These are phyloP conservation scores for Pao palembangensis DNA, from an alignment of 2,113 vertebrate genomes.

Conservation along the genomic window DNA sequence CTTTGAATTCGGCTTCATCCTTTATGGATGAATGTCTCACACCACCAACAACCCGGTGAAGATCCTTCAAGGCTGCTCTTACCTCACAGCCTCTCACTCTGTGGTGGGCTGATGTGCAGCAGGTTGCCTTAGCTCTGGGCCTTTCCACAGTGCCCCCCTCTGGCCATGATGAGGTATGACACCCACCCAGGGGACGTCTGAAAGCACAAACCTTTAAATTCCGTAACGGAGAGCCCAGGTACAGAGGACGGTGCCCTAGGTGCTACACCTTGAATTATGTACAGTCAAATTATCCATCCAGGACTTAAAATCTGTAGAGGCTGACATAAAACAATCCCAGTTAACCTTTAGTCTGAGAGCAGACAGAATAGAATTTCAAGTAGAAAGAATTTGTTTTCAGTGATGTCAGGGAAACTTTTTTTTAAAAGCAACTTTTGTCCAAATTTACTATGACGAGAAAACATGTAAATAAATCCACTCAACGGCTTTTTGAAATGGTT, in stretches of 20 bases:
- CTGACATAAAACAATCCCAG: neutral
- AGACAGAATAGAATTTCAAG: neutral
- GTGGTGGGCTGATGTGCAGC: conserved; percentile 39
- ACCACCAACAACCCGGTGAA: no score
- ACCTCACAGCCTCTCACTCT: conserved; percentile 26
- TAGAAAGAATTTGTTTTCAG: neutral
- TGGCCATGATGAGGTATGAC: conserved; percentile 40
- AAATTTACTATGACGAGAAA: neutral
- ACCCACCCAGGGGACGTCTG: conserved; percentile 54
- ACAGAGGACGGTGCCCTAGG: conserved; percentile 31
- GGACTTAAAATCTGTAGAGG: conserved; percentile 24
- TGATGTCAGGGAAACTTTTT: conserved; percentile 21
- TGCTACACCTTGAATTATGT: conserved; percentile 34
- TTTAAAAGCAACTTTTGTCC: neutral
- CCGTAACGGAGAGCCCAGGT: conserved; percentile 17
- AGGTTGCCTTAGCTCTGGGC: conserved; percentile 55
- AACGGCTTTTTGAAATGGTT: conserved; percentile 28
- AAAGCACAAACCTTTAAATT: conserved; percentile 74
- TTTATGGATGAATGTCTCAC: no score
- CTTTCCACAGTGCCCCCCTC: conserved; percentile 44
- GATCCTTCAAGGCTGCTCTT: neutral
- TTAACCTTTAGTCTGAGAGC: no score
- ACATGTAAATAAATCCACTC: conserved; percentile 32
- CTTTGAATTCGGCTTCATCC: no score
- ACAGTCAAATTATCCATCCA: conserved; percentile 27